Base-by-base conservation (phyloP, 2,113 vertebrate species). In the Aythya baeri region DNA sequence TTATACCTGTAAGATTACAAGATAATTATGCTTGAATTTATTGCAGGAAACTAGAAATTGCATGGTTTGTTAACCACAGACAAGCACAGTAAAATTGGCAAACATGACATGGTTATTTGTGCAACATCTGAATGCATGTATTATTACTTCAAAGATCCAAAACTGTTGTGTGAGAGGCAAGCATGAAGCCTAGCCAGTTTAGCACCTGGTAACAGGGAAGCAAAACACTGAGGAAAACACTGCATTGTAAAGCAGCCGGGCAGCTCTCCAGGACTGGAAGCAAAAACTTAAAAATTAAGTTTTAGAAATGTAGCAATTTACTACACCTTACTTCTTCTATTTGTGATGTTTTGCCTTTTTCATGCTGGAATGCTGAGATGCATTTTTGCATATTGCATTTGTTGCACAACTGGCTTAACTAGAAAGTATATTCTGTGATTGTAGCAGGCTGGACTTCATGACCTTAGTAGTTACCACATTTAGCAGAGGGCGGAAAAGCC, bases 21-120 rank as follows among this genome's bases (percentile, higher is more conserved):
- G 81, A 78, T 89, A 82, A 92, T 96, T 94, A 83, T n/a, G 17
- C 62, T 61, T 46, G 54, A 46, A 75, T 93, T 90, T 91, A 91
- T 90, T 89, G 57, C 80, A 80, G 88, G 83, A 96, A 96, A 93
- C 43, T 84, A 50, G 41, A 73, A 90, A 88, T 79, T 32, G 76
- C 79, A 71, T 38, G 84, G 87, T 66, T 93, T 92, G 65, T 96
- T 97, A 96, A 82, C 82, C 92, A 38, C 55, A 93, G 83, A 87
- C n/a, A 79, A 94, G 84, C 41, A 65, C 68, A 89, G 18, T 41
- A 22, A 86, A 95, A 94, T 57, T 95, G 92, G 88, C 86, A 82
- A 91, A 91, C 70, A 79, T 0, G 18, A 83, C 78, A 77, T 16
- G 29, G 62, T 82, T 97, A 71, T 94, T 94, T 94, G 79, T 93